These are phyloP conservation scores for Hesperia comma DNA, from an alignment of 2,888 invertebrate genomes.

Conservation along the genomic window DNA sequence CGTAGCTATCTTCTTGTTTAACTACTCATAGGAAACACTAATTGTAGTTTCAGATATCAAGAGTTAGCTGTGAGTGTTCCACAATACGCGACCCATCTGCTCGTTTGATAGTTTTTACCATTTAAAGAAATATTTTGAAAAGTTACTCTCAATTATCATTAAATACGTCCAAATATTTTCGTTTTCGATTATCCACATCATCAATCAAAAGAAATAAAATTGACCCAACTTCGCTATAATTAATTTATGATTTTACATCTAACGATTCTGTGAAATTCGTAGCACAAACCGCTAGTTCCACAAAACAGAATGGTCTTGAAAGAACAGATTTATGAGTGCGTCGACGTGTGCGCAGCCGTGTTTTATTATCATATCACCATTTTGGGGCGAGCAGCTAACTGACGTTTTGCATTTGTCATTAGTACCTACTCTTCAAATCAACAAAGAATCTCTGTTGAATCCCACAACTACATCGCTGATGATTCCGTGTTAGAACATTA, in stretches of 20 bases:
- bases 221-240: constrained; percentile 18
- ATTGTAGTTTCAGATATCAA: too few species aligned
- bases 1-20: too few species aligned
- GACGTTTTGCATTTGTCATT: constrained; percentile 33
- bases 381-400: constrained; percentile 49
- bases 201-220: neutral
- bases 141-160: neutral
- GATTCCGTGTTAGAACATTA: too few species aligned
- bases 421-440: too few species aligned
- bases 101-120: neutral
- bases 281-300: constrained; percentile 43
- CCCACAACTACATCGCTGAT: too few species aligned
- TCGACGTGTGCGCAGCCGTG: constrained; percentile 57
- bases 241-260: constrained; percentile 11
- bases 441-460: too few species aligned
- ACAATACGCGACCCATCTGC: too few species aligned
- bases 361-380: constrained; percentile 65
- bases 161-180: constrained; percentile 6
- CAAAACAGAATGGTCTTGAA: constrained; percentile 63
- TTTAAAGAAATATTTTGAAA: neutral
- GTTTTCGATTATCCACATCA: neutral
- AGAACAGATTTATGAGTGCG: constrained; percentile 67
- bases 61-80: too few species aligned
- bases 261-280: constrained; percentile 36
- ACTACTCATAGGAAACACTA: too few species aligned